phyloP scores from a whole-genome alignment of 2,113 vertebrate genomes.

The Tautogolabrus adspersus region DNA sequence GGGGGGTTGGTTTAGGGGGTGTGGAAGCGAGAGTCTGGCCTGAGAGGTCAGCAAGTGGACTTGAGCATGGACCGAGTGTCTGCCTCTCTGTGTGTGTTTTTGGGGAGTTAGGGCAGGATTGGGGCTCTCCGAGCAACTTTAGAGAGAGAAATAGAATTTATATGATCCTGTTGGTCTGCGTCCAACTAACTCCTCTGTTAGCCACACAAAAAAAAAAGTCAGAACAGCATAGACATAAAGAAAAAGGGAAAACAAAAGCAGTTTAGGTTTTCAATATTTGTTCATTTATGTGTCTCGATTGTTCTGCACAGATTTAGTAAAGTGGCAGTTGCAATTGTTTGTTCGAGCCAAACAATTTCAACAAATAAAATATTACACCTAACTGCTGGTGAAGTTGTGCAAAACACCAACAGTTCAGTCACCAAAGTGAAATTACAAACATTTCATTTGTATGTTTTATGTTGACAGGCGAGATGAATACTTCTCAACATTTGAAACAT shows the following conservation, averaged over 20 bases:
- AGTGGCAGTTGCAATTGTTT: too few relatives aligned
- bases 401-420: too few relatives aligned
- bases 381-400: too few relatives aligned
- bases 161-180: constrained; percentile 71
- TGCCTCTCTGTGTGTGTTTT: constrained; percentile 27
- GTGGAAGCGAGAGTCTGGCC: constrained; percentile 61
- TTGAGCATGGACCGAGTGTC: constrained; percentile 60
- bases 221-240: constrained; percentile 11
- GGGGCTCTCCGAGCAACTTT: constrained; percentile 74
- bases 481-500: too few relatives aligned
- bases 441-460: too few relatives aligned
- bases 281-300: neutral
- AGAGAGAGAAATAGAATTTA: constrained; percentile 74
- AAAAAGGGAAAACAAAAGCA: constrained; percentile 35
- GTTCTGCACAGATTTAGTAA: neutral
- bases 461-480: too few relatives aligned
- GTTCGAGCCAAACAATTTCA: too few relatives aligned
- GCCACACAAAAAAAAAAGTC: constrained; percentile 41
- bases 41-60: constrained; percentile 75
- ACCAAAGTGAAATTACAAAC: too few relatives aligned
- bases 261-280: constrained; percentile 24
- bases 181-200: constrained; percentile 33
- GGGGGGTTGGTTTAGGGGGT: constrained; percentile 5
- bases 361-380: too few relatives aligned
- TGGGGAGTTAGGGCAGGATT: neutral